phyloP scores from a whole-genome alignment of 2,797 vertebrate species.

The Falco peregrinus region DNA sequence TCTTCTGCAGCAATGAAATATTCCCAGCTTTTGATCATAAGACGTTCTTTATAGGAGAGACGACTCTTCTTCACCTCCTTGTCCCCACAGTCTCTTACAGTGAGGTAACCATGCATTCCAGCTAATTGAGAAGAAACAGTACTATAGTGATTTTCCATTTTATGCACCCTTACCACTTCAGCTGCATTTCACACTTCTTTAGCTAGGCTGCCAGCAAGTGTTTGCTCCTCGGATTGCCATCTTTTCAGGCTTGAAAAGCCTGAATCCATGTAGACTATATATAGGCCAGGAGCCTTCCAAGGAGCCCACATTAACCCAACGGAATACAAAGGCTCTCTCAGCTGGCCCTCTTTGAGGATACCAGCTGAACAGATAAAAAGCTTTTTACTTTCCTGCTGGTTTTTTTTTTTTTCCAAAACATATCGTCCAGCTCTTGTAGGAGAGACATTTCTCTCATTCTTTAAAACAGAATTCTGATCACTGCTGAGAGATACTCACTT shows the following conservation, averaged over 20 bases:
- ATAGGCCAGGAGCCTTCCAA: neutral
- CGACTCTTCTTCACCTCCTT: conserved; percentile 68
- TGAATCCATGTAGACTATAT: neutral
- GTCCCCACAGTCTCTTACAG: conserved; percentile 78
- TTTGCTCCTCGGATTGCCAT: neutral
- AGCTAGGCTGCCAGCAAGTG: neutral
- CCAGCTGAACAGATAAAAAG: neutral
- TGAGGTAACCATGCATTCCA: conserved; percentile 86
- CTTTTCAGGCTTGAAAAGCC: neutral
- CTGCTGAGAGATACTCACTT: neutral
- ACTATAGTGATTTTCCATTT: neutral
- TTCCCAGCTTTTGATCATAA: conserved; percentile 83
- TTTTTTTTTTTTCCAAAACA: neutral
- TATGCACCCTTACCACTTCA: neutral
- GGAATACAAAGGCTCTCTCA: neutral
- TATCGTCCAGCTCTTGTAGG: neutral
- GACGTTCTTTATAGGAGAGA: conserved; percentile 75
- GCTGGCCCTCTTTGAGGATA: neutral
- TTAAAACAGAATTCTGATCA: neutral
- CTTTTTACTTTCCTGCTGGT: neutral
- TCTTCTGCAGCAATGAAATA: conserved; percentile 96
- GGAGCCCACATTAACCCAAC: neutral
- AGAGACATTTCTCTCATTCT: neutral
- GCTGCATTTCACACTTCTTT: neutral
- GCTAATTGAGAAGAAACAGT: conserved; percentile 71